Conservation (phyloP, 2,888 invertebrate genomes). For the Deilephila elpenor region DNA sequence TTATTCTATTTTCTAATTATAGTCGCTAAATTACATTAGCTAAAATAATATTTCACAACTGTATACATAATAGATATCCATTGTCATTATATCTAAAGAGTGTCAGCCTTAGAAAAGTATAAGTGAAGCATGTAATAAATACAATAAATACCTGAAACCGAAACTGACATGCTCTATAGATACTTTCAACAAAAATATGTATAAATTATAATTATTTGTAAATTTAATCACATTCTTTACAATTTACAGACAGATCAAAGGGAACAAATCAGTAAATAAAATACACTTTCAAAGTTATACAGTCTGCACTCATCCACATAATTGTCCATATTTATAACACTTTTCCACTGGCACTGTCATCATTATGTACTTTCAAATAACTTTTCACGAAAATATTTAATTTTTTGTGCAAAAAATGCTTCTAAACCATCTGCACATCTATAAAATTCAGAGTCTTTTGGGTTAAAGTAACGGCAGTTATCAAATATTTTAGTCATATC, state of each 20-base stretch:
- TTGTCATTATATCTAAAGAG: constrained; percentile 63
- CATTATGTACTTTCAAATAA: constrained; percentile 87
- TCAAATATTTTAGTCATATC: constrained; percentile 99
- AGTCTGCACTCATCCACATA: constrained; percentile 42
- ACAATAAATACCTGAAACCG: constrained; percentile 78
- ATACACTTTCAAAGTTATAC: constrained; percentile 36
- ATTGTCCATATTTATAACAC: constrained; percentile 48
- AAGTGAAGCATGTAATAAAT: constrained; percentile 75
- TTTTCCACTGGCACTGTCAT: constrained; percentile 71
- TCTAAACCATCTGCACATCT: constrained; percentile 98
- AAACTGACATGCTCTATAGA: constrained; percentile 67
- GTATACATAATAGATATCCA: constrained; percentile 65
- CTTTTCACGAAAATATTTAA: constrained; percentile 94
- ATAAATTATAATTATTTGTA: constrained; percentile 72
- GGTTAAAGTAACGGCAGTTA: constrained; percentile 99
- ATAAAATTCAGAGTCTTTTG: constrained; percentile 97
- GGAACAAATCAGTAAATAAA: constrained; percentile 45
- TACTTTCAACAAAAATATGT: constrained; percentile 58
- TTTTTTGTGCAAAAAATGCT: constrained; percentile 97
- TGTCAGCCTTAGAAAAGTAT: constrained; percentile 67
- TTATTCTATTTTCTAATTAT: constrained; percentile 76
- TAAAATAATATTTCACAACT: constrained; percentile 78
- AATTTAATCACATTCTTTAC: constrained; percentile 75
- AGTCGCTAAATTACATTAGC: constrained; percentile 76
- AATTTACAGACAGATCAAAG: constrained; percentile 76